phyloP scores from a whole-genome alignment of 2,113 vertebrate genomes.

The Podilymbus podiceps region DNA sequence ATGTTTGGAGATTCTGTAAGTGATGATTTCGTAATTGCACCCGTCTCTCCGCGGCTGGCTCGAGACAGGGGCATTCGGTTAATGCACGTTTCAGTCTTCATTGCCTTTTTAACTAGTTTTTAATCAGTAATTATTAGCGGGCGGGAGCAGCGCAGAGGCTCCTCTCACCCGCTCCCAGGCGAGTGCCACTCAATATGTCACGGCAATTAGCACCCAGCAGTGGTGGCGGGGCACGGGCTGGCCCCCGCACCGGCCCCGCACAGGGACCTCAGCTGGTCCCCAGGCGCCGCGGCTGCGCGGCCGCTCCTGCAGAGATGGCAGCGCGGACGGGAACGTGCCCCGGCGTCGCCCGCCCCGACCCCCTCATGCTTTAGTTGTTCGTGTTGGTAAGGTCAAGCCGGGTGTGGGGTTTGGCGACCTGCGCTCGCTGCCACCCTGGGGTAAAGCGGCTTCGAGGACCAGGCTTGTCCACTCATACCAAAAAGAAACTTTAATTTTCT shows the following conservation, averaged over 20 bases:
- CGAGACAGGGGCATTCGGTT: constrained; percentile 78
- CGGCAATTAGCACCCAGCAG: constrained; percentile 77
- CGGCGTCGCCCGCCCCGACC: accelerated
- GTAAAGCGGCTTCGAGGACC: accelerated
- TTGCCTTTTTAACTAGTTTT: constrained; percentile 90
- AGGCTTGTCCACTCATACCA: accelerated
- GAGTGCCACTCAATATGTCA: constrained; percentile 82
- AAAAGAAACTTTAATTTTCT: background rate
- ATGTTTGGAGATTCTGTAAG: constrained; percentile 16
- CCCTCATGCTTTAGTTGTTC: accelerated
- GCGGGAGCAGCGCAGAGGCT: constrained; percentile 73
- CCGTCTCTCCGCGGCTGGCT: constrained; percentile 45
- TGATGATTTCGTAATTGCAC: constrained; percentile 40
- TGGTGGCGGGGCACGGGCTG: background rate
- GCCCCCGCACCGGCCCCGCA: accelerated
- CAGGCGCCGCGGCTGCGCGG: accelerated
- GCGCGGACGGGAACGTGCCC: accelerated
- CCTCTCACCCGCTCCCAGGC: constrained; percentile 65
- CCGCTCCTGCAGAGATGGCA: accelerated
- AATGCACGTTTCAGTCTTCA: constrained; percentile 88
- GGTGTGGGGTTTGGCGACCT: background rate
- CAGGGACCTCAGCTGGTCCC: background rate
- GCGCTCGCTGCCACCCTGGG: background rate
- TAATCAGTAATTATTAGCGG: constrained; percentile 90
- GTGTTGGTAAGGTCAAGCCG: accelerated